Base-by-base conservation (phyloP, 2,888 invertebrate species). In the Apamea anceps region DNA sequence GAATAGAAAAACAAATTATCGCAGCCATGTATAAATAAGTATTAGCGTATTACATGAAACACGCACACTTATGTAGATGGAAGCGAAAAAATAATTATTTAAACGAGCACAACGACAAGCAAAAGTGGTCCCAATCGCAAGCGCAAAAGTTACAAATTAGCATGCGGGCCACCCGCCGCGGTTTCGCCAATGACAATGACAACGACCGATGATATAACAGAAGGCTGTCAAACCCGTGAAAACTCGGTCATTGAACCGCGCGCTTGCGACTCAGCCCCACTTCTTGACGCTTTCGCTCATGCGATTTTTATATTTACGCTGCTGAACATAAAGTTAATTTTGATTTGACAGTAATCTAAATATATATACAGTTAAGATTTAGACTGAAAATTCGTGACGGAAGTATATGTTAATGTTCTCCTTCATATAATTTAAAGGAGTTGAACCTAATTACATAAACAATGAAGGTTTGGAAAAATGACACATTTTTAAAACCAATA, bases 131-230 rank as follows among this genome's bases (percentile, higher is more conserved):
- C 87, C 87, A 94, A 91, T 91, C 84, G 54, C 82, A 85, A 92
- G 86, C 84, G 84, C 91, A 91, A 93, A 96, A 93, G 95, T 93
- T 91, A 90, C 90, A 95, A 94, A 95, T 95, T 94, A 90, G 93
- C 93, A 91, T 92, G 93, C 91, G 88, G 90, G 85, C 84, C 78
- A 84, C 84, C 87, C 88, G 85, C 89, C 92, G 93, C 91, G 91
- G 93, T 95, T 97, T 97, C 96, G 97, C 97, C 97, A 97, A 96
- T 97, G 97, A 97, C 97, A 97, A 96, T 96, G 97, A 96, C 96
- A 95, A 94, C 95, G 94, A 93, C 94, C 96, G 96, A 95, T 97
- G 97, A 97, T 96, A 97, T 97, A 97, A 97, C 96, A 95, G 94
- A 95, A 95, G 95, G 96, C 96, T 96, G 96, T 96, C 97, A 97